phyloP scores from a whole-genome alignment of 2,113 vertebrate species.

The Odontophorus gujanensis region DNA sequence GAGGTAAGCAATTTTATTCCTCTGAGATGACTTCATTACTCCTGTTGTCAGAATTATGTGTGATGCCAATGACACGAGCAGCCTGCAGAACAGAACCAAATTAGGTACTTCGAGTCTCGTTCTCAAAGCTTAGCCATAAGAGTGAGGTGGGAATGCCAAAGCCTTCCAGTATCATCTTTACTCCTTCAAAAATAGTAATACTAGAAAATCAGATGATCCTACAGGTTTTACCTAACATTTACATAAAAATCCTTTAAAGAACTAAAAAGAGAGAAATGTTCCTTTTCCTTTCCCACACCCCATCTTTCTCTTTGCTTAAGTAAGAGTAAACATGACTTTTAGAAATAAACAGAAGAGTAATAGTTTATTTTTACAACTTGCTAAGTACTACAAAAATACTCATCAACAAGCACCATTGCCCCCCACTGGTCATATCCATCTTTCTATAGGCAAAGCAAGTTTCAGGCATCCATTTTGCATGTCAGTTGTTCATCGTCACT shows the following conservation, averaged over 20 bases:
- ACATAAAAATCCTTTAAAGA: not conserved
- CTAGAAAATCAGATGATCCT: not conserved
- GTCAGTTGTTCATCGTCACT: accelerated
- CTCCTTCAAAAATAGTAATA: not conserved
- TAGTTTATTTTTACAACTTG: not conserved
- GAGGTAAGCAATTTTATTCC: constrained; percentile 75
- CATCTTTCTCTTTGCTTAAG: not conserved
- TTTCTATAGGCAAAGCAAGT: not conserved
- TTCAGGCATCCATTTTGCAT: not conserved
- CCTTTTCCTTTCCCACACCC: not conserved
- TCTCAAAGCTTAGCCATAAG: not conserved
- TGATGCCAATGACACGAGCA: not conserved
- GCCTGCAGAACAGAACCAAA: not conserved
- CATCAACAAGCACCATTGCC: not conserved
- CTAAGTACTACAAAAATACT: not conserved
- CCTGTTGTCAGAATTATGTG: not conserved
- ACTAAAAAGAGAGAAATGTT: not conserved
- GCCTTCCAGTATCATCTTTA: not conserved
- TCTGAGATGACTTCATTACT: not conserved
- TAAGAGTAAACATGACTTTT: not conserved
- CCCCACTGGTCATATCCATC: not conserved
- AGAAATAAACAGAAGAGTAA: not conserved
- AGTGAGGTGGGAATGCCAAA: not conserved
- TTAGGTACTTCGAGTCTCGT: not conserved
- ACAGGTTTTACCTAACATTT: not conserved